Percentiles rank a stretch among this genome's conserved stretches.
phyloP scores from a whole-genome alignment of 2,113 vertebrate genomes.

The Tauraco erythrolophus region DNA sequence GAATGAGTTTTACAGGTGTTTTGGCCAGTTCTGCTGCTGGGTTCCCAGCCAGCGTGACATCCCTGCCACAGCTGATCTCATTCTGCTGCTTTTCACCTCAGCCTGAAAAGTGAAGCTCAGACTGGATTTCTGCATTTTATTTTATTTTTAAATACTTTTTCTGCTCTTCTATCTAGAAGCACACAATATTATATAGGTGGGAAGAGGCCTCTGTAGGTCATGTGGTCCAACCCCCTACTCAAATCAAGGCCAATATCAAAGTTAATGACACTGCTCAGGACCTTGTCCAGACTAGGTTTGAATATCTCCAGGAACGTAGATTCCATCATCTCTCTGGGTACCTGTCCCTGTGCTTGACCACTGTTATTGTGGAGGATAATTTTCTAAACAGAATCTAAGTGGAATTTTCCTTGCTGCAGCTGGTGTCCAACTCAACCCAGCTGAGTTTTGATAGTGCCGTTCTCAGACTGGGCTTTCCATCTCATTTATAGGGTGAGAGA shows the following conservation, averaged over 20 bases:
- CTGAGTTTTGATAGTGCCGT: background rate
- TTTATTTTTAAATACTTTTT: background rate
- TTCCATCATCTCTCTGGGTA: background rate
- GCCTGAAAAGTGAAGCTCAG: background rate
- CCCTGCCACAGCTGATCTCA: background rate
- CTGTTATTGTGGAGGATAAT: background rate
- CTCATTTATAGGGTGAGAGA: rapidly evolving
- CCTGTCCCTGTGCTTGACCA: background rate
- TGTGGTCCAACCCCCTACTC: background rate
- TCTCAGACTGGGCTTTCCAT: too few relatives aligned
- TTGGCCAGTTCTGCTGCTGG: background rate
- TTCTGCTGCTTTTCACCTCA: background rate
- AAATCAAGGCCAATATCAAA: background rate
- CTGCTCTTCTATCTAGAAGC: background rate
- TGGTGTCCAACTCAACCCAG: background rate
- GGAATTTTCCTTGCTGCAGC: background rate
- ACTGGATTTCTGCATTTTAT: background rate
- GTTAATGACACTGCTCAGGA: background rate
- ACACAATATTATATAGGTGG: background rate
- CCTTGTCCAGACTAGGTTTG: background rate
- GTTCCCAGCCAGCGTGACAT: background rate
- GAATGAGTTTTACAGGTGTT: background rate
- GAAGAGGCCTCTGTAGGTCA: background rate
- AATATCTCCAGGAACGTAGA: background rate
- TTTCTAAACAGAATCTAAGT: background rate